Evolutionary conservation across 1,140 invertebrate genomes (phyloP), one percentile per base, ranked within the genome.

Genomic region (Drosophila yakuba): DNA sequence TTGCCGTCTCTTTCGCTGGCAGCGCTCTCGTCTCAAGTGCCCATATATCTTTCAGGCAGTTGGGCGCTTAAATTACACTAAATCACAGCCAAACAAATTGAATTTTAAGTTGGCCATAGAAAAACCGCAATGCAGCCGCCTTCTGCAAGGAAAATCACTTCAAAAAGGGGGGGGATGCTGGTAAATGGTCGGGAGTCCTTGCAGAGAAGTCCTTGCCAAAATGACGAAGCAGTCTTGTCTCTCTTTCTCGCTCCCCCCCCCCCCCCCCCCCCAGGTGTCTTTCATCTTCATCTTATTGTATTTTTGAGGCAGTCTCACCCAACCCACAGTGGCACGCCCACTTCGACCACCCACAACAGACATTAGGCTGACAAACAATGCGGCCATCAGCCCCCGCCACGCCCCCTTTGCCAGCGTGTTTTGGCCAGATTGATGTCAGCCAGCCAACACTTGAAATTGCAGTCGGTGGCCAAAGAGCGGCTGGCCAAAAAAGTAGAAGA

Each of bases 271-370:
- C 59, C 83, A 86, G 82, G 83, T 78, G 83, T 86, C 83, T 82
- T 86, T 82, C 78, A 86, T 86, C 82, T 86, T 88, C 82, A 86
- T 86, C 82, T 86, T 86, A 86, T 86, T 86, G 82, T 82, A 82
- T 80, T 80, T 84, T 84, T 63, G 57, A 74, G 64, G 66, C 73
- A 69, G 32, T 61, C 60, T 17, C 50, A 15, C 72, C 32, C 48
- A n/a, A 4, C 25, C 44, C 44, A 63, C 3, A 12, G 12, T 35
- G 8, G 0, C 43, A 4, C 54, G 14, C 25, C 15, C 7, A n/a
- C 66, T 17, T 8, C 2, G 8, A 17, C 41, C 62, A 47, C 67
- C 63, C 64, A 38, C 64, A 72, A 64, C 78, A 86, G 82, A 88
- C 78, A 86, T 86, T 82, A 86, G 83, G 82, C 82, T 86, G 83